Evolutionary conservation across 2,113 vertebrate genomes (phyloP), one percentile per base, ranked within the genome.

Genomic region (Seriola dumerili): DNA sequence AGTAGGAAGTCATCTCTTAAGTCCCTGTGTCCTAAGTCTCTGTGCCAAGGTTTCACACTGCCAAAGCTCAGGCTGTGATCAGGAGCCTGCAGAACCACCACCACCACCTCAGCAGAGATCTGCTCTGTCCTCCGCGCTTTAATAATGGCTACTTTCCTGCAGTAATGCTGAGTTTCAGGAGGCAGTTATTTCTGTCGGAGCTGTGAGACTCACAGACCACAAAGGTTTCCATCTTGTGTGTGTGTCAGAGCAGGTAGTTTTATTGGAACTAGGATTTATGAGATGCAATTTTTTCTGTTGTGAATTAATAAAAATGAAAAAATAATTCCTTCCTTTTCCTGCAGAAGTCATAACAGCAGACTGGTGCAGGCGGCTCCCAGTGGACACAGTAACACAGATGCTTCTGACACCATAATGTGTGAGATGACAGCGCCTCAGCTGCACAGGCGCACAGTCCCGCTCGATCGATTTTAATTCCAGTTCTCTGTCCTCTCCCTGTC

Each of bases 1-100:
- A 74, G 78, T 65, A 87, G 91, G 92, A 94, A 94, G 88, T 55
- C 57, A 59, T 89, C 81, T 81, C 52, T 86, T 81, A 77, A 78
- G 46, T 87, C 90, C 86, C 90, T 90, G 92, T 3, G 83, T 83
- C 85, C 61, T 29, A 29, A 29, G 29, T 29, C 83, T 81, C 78
- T 78, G 72, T 87, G 91, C 90, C 84, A 86, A 40, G 19, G 84
- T 44, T 55, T 84, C 62, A 59, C 61, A 23, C 74, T 89, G 90
- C 91, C 89, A 90, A 83, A 76, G 46, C 59, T 52, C 57, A 2
- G 44, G 62, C 84, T 85, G 85, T 71, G 80, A 89, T 83, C 84
- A 34, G 36, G 61, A 85, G 83, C 87, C 83, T 79, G 81, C 83
- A 80, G 72, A 75, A 50, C 54, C 54, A 29, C 71, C 59, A 32